These are phyloP conservation scores for Nixonia krombeini DNA, from an alignment of 1,140 invertebrate species.

Conservation along the genomic window DNA sequence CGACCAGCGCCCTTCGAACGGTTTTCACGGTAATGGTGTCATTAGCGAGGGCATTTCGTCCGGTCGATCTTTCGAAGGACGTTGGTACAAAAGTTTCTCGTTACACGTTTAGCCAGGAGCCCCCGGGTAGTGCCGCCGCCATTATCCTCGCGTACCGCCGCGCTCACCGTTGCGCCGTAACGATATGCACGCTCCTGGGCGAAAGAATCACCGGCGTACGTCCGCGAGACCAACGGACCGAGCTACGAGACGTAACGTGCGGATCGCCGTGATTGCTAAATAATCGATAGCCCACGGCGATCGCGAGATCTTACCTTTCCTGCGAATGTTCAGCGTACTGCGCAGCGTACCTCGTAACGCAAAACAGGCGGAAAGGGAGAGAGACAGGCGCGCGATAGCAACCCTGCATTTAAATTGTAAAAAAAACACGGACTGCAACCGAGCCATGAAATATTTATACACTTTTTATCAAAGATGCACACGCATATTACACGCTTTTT, in stretches of 20 bases:
- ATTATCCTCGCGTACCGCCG: conserved; percentile 28
- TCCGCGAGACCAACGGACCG: conserved; percentile 33
- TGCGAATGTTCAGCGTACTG: conserved; percentile 9
- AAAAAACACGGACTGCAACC: conserved; percentile 1
- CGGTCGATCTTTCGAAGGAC: background rate
- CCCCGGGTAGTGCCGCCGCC: conserved; percentile 28
- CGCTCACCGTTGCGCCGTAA: conserved; percentile 54
- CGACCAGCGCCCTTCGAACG: too few species aligned
- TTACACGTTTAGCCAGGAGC: conserved; percentile 10
- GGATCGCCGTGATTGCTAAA: conserved; percentile 58
- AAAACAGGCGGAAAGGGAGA: background rate
- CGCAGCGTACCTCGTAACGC: conserved; percentile 7
- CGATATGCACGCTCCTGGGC: conserved; percentile 54
- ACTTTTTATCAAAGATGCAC: conserved; percentile 7
- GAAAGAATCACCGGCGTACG: conserved; percentile 44
- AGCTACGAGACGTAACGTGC: conserved; percentile 44
- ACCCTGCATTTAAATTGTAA: conserved; percentile 19
- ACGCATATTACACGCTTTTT: conserved; percentile 2
- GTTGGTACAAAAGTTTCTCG: conserved; percentile 17
- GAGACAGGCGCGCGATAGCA: conserved; percentile 21
- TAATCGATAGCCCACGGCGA: conserved; percentile 57
- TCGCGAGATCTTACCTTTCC: conserved; percentile 28
- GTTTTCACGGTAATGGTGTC: background rate
- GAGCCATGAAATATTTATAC: conserved; percentile 8
- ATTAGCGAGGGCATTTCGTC: conserved; percentile 9